phyloP scores from a whole-genome alignment of 1,140 invertebrate genomes.

The Monochamus saltuarius region DNA sequence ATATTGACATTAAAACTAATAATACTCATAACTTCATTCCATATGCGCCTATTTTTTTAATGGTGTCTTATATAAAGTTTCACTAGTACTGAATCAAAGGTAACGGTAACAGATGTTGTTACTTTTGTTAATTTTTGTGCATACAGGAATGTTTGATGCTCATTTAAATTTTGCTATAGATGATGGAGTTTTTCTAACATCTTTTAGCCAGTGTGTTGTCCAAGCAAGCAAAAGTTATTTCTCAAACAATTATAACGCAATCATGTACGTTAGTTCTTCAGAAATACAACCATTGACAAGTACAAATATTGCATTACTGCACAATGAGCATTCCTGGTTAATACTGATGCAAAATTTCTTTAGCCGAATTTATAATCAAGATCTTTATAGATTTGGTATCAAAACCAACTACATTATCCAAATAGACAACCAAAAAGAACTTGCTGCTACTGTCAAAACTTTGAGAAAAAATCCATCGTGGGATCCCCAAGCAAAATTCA shows the following conservation, averaged over 20 bases:
- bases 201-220: constrained; percentile 5
- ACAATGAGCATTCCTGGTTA: not conserved
- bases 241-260: not conserved
- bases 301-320: not conserved
- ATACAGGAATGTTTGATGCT: no score
- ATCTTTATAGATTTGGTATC: not conserved
- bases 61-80: no score
- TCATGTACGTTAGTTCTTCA: constrained; percentile 1
- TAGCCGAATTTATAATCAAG: not conserved
- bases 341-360: constrained; percentile 3
- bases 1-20: no score
- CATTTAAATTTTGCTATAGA: no score
- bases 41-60: no score
- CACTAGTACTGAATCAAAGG: no score
- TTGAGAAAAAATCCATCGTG: constrained; percentile 17
- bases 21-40: no score
- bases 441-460: constrained; percentile 8
- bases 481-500: constrained; percentile 40
- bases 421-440: constrained; percentile 16
- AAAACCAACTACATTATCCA: constrained; percentile 7
- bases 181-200: not conserved
- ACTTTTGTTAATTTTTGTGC: no score
- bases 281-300: not conserved
- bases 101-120: no score
- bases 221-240: constrained; percentile 7